phyloP scores from a whole-genome alignment of 2,113 vertebrate species.

The Tursiops truncatus region DNA sequence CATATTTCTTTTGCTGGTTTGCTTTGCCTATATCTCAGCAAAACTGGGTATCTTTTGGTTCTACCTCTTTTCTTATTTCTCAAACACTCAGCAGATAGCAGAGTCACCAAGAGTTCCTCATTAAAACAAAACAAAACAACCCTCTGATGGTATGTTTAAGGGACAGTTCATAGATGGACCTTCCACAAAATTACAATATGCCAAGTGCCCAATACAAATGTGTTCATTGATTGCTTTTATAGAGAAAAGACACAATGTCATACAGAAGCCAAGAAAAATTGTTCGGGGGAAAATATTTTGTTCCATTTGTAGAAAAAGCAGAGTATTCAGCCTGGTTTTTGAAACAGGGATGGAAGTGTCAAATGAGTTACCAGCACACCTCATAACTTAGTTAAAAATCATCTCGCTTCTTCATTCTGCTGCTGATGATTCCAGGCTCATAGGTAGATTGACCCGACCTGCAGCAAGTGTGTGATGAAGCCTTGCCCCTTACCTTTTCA shows the following conservation, averaged over 20 bases:
- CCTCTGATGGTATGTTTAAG: not conserved
- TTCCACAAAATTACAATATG: not conserved
- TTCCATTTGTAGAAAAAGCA: not conserved
- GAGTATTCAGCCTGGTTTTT: not conserved
- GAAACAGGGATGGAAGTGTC: not conserved
- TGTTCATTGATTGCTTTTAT: not conserved
- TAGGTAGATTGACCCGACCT: accelerated
- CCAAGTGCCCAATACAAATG: not conserved
- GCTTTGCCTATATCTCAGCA: not conserved
- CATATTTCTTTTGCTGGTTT: not conserved
- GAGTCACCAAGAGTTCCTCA: not conserved
- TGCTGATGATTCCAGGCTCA: not conserved
- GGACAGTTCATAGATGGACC: too few relatives aligned
- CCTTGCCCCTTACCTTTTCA: not conserved
- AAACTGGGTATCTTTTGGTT: not conserved
- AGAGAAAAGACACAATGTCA: not conserved
- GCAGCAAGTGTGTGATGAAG: not conserved
- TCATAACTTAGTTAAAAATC: not conserved
- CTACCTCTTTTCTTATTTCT: not conserved
- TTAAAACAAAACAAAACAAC: too few relatives aligned
- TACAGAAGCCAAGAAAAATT: not conserved
- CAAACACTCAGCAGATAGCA: not conserved
- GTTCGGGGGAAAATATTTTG: not conserved
- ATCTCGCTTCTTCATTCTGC: not conserved
- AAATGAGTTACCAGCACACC: not conserved